Evolutionary conservation across 2,888 invertebrate species (phyloP), one percentile per base, ranked within the genome.

Genomic region (Stictocephala bisonia): DNA sequence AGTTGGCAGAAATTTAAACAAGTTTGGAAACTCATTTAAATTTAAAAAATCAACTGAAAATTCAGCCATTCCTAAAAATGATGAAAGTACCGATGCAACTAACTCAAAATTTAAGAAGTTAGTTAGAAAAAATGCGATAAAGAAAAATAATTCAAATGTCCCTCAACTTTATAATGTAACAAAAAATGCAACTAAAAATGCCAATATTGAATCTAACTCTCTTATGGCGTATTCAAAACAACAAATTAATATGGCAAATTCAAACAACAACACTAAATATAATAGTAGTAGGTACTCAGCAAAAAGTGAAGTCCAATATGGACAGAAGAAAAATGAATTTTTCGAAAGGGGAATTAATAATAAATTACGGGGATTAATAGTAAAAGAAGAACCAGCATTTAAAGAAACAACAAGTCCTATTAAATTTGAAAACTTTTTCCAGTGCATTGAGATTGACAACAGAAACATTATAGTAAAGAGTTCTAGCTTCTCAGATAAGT

Each of bases 1-100:
- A 64, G 64, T 64, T 41, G 64, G 64, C 44, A 64, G 40, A 40
- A 44, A 64, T 27, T 44, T 64, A 3, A 64, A 64, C 2, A 64
- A 27, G 20, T 64, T 64, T 44, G 64, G 64, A 26, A 64, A 64
- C 64, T 64, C 64, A 6, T 44, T 64, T 27, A 64, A 44, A 27
- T 64, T 64, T 22, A 64, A 44, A 24, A 64, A 44, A 44, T 13
- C 41, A 15, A 27, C 1, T 15, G 64, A 41, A 40, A 13, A n/a
- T n/a, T n/a, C n/a, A n/a, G n/a, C n/a, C n/a, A n/a, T 15, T 3
- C 26, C 27, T 26, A 44, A 22, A 44, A 44, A 44, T 15, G 4
- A 44, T 4, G 44, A 44, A 15, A 4, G 4, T 3, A 26, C 22
- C 44, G 35, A 11, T 64, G 64, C 31, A 3, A 2, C 2, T 44